phyloP scores from a whole-genome alignment of 1,140 invertebrate genomes.

The Chelonus insularis region DNA sequence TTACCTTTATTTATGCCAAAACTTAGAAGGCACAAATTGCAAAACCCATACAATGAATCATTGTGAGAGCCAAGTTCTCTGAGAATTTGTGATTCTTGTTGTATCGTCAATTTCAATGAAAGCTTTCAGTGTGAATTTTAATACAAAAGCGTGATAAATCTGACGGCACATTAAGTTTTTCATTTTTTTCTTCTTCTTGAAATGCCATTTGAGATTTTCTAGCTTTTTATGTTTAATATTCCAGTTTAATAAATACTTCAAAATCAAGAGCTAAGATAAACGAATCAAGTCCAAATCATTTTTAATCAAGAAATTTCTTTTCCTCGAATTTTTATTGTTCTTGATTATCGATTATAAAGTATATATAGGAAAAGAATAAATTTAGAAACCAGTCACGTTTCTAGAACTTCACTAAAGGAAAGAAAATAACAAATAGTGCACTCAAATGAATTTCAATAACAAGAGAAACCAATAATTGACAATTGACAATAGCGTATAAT shows the following conservation, averaged over 20 bases:
- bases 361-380: no score
- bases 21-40: constrained; percentile 23
- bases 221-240: no score
- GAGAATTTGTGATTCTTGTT: neutral
- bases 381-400: constrained; percentile 16
- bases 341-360: no score
- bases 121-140: constrained; percentile 10
- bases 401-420: neutral
- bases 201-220: neutral
- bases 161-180: neutral
- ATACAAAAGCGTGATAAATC: constrained; percentile 8
- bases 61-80: constrained; percentile 8
- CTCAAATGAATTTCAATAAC: no score
- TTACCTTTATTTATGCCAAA: constrained; percentile 26
- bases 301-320: no score
- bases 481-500: no score
- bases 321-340: no score
- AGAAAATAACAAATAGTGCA: no score
- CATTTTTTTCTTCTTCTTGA: neutral
- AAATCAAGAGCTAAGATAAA: no score
- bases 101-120: constrained; percentile 5
- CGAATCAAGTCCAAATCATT: no score
- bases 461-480: no score
- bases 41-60: constrained; percentile 21
- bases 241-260: no score